Evolutionary conservation across 2,113 vertebrate species (phyloP).

Genomic region (Grallaria varia): DNA sequence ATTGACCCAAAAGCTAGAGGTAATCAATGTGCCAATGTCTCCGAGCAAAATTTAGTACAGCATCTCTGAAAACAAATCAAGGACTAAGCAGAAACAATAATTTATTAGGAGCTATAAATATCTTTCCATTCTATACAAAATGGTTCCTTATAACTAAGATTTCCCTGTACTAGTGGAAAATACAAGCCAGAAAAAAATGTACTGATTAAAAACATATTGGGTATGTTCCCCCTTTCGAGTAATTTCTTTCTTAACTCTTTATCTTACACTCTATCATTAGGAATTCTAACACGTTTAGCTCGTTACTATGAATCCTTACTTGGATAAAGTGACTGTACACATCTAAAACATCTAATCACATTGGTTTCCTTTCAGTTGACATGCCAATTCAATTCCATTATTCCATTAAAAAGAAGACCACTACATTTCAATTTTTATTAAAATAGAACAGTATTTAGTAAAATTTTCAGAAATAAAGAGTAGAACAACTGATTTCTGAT

Average conservation of each 20-base stretch:
- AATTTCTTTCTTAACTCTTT: neutral
- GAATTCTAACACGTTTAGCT: neutral
- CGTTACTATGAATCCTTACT: neutral
- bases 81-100: constrained; percentile 18
- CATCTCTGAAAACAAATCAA: constrained; percentile 54
- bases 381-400: neutral
- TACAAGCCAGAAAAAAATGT: neutral
- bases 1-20: constrained; percentile 35
- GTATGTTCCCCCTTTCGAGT: neutral
- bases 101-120: constrained; percentile 33
- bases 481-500: neutral
- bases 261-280: neutral
- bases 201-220: neutral
- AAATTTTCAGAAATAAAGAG: neutral
- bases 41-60: constrained; percentile 37
- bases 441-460: neutral
- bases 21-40: constrained; percentile 52
- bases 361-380: neutral
- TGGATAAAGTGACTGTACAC: neutral
- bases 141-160: neutral
- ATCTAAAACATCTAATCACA: neutral
- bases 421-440: neutral
- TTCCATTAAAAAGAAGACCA: neutral
- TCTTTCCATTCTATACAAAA: constrained; percentile 9
- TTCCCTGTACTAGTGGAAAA: neutral